phyloP scores from a whole-genome alignment of 2,888 invertebrate species.

The Mycalesis mineus region DNA sequence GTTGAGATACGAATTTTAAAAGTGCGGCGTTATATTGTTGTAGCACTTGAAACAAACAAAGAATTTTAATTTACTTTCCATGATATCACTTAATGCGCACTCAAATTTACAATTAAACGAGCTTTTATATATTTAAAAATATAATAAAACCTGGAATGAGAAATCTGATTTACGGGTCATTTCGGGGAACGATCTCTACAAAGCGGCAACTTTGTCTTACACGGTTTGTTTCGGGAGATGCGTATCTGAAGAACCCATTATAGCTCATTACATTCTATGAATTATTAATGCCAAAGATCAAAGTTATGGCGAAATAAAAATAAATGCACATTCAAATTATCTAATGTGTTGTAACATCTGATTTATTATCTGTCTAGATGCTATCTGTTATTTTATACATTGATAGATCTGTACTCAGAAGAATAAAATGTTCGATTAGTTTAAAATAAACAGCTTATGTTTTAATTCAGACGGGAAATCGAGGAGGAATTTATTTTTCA shows the following conservation, averaged over 20 bases:
- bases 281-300: conserved; percentile 23
- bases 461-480: too few relatives aligned
- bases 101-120: not conserved
- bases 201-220: conserved; percentile 10
- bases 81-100: conserved; percentile 1
- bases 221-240: conserved; percentile 16
- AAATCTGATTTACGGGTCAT: conserved; percentile 8
- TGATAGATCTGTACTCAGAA: too few relatives aligned
- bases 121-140: conserved; percentile 1
- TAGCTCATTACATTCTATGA: conserved; percentile 22
- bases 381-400: too few relatives aligned
- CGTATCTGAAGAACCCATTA: conserved; percentile 19
- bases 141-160: not conserved
- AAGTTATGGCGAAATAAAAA: not conserved
- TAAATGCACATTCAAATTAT: not conserved
- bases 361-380: too few relatives aligned
- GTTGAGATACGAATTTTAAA: too few relatives aligned
- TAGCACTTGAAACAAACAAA: too few relatives aligned
- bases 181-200: conserved; percentile 2
- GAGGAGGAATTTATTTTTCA: too few relatives aligned
- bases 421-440: too few relatives aligned
- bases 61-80: too few relatives aligned
- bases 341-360: not conserved
- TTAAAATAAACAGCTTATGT: too few relatives aligned
- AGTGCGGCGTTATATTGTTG: too few relatives aligned